Percentiles rank a stretch among this genome's conserved stretches.
These are phyloP conservation scores for Vombatus ursinus DNA, from an alignment of 2,113 vertebrate species.

Conservation along the genomic window DNA sequence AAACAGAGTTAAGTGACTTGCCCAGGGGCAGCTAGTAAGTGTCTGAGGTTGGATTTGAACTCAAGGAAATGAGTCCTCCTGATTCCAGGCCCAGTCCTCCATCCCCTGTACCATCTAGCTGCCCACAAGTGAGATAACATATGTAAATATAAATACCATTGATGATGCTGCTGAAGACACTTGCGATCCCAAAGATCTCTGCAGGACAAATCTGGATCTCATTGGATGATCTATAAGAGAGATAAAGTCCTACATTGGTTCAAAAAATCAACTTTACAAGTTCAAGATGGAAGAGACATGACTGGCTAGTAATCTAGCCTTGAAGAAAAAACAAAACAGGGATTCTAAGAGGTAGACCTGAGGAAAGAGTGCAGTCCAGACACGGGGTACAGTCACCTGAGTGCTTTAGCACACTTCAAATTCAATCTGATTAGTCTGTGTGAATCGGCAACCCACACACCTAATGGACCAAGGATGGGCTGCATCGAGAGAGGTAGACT, in stretches of 20 bases:
- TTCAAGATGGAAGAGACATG: background rate
- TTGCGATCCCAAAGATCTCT: background rate
- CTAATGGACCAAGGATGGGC: background rate
- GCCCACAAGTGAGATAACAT: background rate
- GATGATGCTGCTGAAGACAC: background rate
- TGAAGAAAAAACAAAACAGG: too few relatives aligned
- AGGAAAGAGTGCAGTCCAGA: too few relatives aligned
- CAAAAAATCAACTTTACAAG: background rate
- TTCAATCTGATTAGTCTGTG: background rate
- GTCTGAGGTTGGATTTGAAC: too few relatives aligned
- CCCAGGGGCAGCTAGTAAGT: too few relatives aligned
- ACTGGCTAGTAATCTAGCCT: background rate
- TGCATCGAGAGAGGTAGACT: too few relatives aligned
- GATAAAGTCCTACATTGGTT: background rate
- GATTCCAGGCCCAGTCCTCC: too few relatives aligned
- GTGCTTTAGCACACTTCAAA: background rate
- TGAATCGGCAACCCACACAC: background rate
- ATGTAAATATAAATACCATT: background rate
- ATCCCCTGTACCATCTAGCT: too few relatives aligned
- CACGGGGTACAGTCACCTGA: background rate
- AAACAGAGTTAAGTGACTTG: too few relatives aligned
- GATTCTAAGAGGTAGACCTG: too few relatives aligned
- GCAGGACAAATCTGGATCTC: background rate
- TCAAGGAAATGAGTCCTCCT: too few relatives aligned
- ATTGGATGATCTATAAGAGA: background rate